Evolutionary conservation across 2,888 invertebrate species (phyloP), one percentile per base, ranked within the genome.

Genomic region (Pelosia muscerda): DNA sequence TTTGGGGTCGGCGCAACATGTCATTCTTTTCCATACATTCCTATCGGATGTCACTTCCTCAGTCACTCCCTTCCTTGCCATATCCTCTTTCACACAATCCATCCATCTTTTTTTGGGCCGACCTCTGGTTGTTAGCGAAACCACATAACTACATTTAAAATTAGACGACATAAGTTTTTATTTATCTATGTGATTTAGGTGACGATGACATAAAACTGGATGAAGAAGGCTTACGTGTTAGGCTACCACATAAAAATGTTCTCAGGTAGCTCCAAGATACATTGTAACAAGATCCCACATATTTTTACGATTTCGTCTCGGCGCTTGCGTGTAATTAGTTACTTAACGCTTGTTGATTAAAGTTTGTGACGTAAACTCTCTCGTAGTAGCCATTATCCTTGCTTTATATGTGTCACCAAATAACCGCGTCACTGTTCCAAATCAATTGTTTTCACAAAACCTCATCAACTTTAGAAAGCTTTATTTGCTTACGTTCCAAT

Each of bases 251-350:
- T 63, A 68, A 69, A 73, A 67, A 60, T 60, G 54, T 60, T 19
- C 5, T 19, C 57, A 66, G 55, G 65, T 69, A 58, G 25, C 49
- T 62, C 55, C 15, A 59, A 25, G 31, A 54, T 55, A 80, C 78
- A 74, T 61, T 72, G 78, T 80, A 71, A 72, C 73, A 56, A 69
- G 66, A 78, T 75, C 65, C 69, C 56, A 61, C 72, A 66, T 76
- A n/a, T n/a, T n/a, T 79, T 79, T 75, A 80, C 75, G 75, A 70
- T 80, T 70, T 77, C 73, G 75, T 78, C 77, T 71, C 71, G 53
- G 53, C 66, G 62, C 68, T 60, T 72, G 63, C 74, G 65, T 74
- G 73, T 79, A 76, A 79, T 79, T 78, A 76, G 80, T 71, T 73
- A 69, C 57, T 73, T 79, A 78, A 79, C 68, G 72, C 67, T 65